Conservation (phyloP, 2,888 invertebrate species). For the Lucinisca nassula region DNA sequence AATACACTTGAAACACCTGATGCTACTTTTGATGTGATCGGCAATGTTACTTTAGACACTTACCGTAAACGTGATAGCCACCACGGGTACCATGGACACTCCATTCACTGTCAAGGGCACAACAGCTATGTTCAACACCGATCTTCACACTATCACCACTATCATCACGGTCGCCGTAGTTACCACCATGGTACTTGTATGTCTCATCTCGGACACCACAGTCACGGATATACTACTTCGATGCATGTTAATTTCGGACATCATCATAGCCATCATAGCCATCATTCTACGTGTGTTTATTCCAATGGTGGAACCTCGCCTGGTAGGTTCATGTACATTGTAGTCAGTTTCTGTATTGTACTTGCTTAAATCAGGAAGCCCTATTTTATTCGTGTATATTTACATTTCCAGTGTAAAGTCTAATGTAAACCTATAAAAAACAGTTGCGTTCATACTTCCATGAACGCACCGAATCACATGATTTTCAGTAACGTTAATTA, state of each 20-base stretch:
- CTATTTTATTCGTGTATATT: too few species aligned
- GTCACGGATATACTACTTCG: slow-evolving; percentile 64
- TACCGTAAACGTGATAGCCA: slow-evolving; percentile 20
- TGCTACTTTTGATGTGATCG: slow-evolving; percentile 54
- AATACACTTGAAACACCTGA: slow-evolving; percentile 51
- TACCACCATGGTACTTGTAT: slow-evolving; percentile 45
- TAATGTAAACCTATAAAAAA: too few species aligned
- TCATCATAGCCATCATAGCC: slow-evolving; percentile 46
- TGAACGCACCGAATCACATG: too few species aligned
- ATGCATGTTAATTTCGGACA: slow-evolving; percentile 54
- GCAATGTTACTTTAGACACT: slow-evolving; percentile 52
- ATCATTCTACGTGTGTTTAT: slow-evolving; percentile 24
- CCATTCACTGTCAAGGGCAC: slow-evolving; percentile 22
- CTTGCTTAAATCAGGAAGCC: too few species aligned
- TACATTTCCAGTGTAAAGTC: too few species aligned
- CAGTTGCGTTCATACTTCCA: too few species aligned
- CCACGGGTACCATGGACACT: not conserved
- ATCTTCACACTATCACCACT: slow-evolving; percentile 21
- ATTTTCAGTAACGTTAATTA: too few species aligned
- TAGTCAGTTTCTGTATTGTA: too few species aligned
- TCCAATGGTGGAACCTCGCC: slow-evolving; percentile 58
- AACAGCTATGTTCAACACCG: slow-evolving; percentile 23
- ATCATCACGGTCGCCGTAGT: slow-evolving; percentile 32
- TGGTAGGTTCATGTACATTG: too few species aligned
- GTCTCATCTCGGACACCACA: slow-evolving; percentile 53